phyloP scores from a whole-genome alignment of 2,888 invertebrate species.

The Atherix ibis region DNA sequence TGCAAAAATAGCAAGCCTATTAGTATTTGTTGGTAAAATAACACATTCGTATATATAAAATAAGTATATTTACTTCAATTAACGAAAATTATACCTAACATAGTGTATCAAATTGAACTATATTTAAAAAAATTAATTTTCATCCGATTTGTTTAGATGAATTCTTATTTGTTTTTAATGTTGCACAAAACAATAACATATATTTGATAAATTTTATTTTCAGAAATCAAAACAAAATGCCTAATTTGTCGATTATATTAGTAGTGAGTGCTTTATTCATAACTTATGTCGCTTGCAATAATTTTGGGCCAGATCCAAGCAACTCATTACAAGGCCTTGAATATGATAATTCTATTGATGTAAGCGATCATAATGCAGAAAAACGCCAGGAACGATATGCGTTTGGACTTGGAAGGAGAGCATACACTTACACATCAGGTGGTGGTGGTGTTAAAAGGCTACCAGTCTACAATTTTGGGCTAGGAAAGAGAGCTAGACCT shows the following conservation, averaged over 20 bases:
- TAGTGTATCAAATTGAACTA: too few relatives aligned
- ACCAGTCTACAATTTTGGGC: constrained; percentile 31
- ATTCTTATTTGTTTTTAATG: too few relatives aligned
- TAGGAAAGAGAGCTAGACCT: constrained; percentile 28
- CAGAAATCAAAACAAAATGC: constrained; percentile 6
- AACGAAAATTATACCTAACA: too few relatives aligned
- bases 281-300: constrained; percentile 7
- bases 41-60: too few relatives aligned
- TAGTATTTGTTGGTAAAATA: too few relatives aligned
- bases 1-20: too few relatives aligned
- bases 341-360: constrained; percentile 2
- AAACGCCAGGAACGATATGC: constrained; percentile 50
- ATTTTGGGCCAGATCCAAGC: constrained; percentile 9
- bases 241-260: constrained; percentile 6
- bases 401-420: constrained; percentile 54
- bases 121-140: too few relatives aligned
- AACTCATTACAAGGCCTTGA: constrained; percentile 12
- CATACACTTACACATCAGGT: constrained; percentile 30
- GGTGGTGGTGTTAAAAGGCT: constrained; percentile 29
- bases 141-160: too few relatives aligned
- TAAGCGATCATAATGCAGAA: constrained; percentile 13
- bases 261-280: constrained; percentile 7
- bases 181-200: too few relatives aligned
- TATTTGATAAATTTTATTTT: too few relatives aligned
- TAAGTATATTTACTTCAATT: too few relatives aligned